Percentiles rank a stretch among this genome's conserved stretches.
Evolutionary conservation across 2,888 invertebrate species (phyloP).

Genomic region (Eupelmus urozonus): DNA sequence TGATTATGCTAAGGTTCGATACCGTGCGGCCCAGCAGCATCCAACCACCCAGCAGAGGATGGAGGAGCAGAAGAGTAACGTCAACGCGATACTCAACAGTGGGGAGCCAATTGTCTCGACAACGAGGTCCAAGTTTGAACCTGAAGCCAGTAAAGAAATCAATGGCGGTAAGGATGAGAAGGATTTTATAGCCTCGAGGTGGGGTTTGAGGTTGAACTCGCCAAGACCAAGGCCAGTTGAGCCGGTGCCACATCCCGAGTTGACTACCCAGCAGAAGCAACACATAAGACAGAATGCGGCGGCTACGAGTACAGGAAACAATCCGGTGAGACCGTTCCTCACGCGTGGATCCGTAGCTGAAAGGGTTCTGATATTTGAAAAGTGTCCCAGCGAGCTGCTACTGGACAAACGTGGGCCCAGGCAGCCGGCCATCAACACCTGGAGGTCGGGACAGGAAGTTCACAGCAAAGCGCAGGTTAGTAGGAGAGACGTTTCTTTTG

Average conservation of each 20-base stretch:
- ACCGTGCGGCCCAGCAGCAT: conserved; percentile 79
- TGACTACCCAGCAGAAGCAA: conserved; percentile 81
- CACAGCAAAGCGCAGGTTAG: conserved; percentile 79
- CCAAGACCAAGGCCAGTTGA: conserved; percentile 71
- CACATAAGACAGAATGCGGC: conserved; percentile 76
- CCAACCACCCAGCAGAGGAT: conserved; percentile 76
- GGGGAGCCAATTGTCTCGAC: conserved; percentile 65
- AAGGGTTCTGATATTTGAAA: conserved; percentile 92
- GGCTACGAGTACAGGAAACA: conserved; percentile 78
- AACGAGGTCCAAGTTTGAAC: conserved; percentile 71
- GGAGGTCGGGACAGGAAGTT: conserved; percentile 76
- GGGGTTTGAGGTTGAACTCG: conserved; percentile 76
- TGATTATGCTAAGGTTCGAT: conserved; percentile 82
- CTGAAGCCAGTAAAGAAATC: conserved; percentile 59
- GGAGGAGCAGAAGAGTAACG: conserved; percentile 76
- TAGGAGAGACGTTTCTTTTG: too few species aligned
- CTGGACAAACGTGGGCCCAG: conserved; percentile 82
- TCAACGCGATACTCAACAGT: conserved; percentile 62
- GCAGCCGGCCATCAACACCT: conserved; percentile 78
- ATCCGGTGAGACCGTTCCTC: conserved; percentile 90
- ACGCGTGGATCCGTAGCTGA: conserved; percentile 95
- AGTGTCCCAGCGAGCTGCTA: conserved; percentile 89
- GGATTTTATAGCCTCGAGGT: conserved; percentile 71
- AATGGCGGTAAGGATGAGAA: conserved; percentile 66
- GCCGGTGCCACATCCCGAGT: conserved; percentile 83